These are phyloP conservation scores for Diadophis punctatus DNA, from an alignment of 2,113 vertebrate genomes.

Conservation along the genomic window DNA sequence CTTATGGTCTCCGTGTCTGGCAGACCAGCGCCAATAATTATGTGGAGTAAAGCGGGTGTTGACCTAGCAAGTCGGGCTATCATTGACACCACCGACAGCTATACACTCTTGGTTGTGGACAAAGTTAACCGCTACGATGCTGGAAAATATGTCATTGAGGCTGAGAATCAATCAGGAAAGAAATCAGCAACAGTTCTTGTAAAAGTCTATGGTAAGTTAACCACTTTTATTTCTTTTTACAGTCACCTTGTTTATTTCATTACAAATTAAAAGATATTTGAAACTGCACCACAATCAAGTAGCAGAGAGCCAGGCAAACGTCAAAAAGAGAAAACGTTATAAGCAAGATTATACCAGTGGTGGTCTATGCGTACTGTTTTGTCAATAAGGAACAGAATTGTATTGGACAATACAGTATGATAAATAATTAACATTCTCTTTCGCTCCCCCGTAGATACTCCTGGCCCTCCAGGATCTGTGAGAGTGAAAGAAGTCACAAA, in stretches of 20 bases:
- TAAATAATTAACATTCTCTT: neutral
- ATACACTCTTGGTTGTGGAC: slow-evolving; percentile 88
- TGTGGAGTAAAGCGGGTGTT: slow-evolving; percentile 88
- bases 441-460: slow-evolving; percentile 79
- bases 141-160: slow-evolving; percentile 90
- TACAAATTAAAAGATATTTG: neutral
- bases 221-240: slow-evolving; percentile 1
- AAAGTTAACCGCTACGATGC: slow-evolving; percentile 96
- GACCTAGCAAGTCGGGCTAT: slow-evolving; percentile 88
- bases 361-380: neutral
- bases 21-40: slow-evolving; percentile 84
- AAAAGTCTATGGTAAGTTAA: slow-evolving; percentile 89
- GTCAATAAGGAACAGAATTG: neutral
- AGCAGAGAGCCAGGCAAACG: neutral
- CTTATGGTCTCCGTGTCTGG: slow-evolving; percentile 86
- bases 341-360: neutral
- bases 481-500: slow-evolving; percentile 89
- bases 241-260: neutral
- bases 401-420: neutral
- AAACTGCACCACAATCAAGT: neutral
- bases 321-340: neutral
- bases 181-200: slow-evolving; percentile 91
- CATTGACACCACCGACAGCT: slow-evolving; percentile 86
- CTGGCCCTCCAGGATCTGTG: slow-evolving; percentile 87
- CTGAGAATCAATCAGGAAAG: slow-evolving; percentile 94